Base-by-base conservation (phyloP, 1,140 invertebrate species). In the Papilio aristodemus region DNA sequence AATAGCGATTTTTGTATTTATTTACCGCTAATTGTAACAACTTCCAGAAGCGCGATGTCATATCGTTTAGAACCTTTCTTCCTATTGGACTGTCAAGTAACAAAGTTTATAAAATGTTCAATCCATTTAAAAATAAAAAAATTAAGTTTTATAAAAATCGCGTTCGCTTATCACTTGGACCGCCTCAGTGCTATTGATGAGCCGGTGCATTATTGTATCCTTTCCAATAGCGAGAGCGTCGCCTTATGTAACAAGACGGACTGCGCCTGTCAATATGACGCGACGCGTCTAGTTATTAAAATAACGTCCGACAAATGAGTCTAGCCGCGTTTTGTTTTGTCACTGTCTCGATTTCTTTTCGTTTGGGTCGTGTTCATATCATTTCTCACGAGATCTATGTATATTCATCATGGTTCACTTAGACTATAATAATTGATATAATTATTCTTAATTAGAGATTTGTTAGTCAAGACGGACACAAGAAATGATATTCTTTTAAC, bases 181-280 rank as follows among this genome's bases (percentile, higher is more conserved):
- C 67, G 64, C 7, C 14, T 6, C 38, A 46, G 13, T 68, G 46
- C 37, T 72, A 72, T 71, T 69, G 71, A 72, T 72, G 71, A 60
- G 63, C 59, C 32, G 67, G 36, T 64, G 68, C 67, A 63, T 68
- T 72, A 72, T 66, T 68, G 60, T 69, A 66, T 72, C 71, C 67
- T 68, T 69, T 72, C 67, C 63, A 59, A 69, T 72, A 69, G 63
- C 64, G 71, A 72, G 68, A 72, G 67, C 39, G 37, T 59, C 54
- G 46, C 46, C 60, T 72, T 69, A 72, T 69, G 68, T 72, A 72
- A 72, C 62, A 36, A 68, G 67, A 68, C 50, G 63, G 70, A 69
- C 71, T 22, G 67, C 19, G 62, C 36, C 67, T 27, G 41, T 64
- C 60, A 62, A 64, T 41, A 60, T 43, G 57, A 36, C 67, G 46